These are phyloP conservation scores for Centruroides vittatus DNA, from an alignment of 1,140 invertebrate species.

Conservation along the genomic window DNA sequence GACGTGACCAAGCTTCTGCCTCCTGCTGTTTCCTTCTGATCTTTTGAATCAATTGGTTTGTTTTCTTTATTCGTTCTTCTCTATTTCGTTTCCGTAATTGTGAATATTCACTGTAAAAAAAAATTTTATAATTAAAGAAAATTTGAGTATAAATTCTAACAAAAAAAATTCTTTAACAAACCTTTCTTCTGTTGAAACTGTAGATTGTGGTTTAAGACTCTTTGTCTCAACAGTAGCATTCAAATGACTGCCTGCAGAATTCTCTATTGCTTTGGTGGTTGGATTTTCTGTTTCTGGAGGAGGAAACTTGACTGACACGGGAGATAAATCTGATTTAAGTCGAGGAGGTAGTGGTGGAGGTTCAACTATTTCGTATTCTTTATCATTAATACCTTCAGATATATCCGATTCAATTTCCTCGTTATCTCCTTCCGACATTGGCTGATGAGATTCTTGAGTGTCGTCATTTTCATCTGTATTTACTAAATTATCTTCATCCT, in stretches of 20 bases:
- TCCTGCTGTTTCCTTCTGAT: constrained; percentile 29
- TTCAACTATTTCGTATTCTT: too few species aligned
- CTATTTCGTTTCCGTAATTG: constrained; percentile 24
- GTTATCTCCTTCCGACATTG: background rate
- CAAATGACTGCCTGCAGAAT: background rate
- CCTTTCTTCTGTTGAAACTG: background rate
- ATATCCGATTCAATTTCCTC: too few species aligned
- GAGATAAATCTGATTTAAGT: background rate
- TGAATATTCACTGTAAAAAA: constrained; percentile 12
- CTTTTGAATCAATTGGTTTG: constrained; percentile 23
- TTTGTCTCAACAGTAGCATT: background rate
- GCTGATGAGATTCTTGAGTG: background rate
- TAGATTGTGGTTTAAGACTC: background rate
- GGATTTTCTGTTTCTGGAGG: background rate
- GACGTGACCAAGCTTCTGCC: constrained; percentile 21
- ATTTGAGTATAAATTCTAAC: background rate
- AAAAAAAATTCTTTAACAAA: background rate
- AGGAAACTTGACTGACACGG: background rate
- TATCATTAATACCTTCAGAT: too few species aligned
- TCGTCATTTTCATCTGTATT: constrained; percentile 8
- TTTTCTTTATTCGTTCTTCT: constrained; percentile 27
- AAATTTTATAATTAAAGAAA: background rate
- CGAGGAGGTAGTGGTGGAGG: too few species aligned
- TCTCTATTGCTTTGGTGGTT: background rate
- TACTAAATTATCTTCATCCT: background rate